These are phyloP conservation scores for Pempheris klunzingeri DNA, from an alignment of 2,797 vertebrate species.

Conservation along the genomic window DNA sequence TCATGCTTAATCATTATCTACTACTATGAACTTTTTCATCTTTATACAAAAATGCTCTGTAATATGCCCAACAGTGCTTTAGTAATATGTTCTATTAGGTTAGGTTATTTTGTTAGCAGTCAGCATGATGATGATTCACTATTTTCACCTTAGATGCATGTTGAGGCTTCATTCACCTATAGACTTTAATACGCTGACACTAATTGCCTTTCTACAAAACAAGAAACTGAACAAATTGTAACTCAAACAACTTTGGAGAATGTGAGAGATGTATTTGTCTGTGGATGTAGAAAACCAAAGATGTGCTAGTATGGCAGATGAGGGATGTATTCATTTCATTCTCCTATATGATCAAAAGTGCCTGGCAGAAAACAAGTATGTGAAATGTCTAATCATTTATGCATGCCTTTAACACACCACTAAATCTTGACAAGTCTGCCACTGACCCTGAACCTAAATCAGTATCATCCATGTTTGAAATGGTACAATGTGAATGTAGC, in stretches of 20 bases:
- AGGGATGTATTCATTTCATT: neutral
- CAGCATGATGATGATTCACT: neutral
- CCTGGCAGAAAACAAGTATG: neutral
- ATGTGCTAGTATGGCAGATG: neutral
- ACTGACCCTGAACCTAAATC: conserved; percentile 54
- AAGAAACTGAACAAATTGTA: neutral
- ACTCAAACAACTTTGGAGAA: neutral
- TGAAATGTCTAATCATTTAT: conserved; percentile 5
- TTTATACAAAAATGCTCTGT: neutral
- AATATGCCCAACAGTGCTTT: neutral
- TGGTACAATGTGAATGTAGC: conserved; percentile 51
- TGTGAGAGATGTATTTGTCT: neutral
- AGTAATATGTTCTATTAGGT: neutral
- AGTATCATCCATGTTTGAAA: conserved; percentile 48
- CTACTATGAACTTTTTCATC: neutral
- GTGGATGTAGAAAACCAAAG: neutral
- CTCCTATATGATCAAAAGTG: neutral
- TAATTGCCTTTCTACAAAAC: neutral
- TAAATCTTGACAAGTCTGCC: conserved; percentile 39
- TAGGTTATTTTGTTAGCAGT: neutral
- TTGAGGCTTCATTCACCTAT: neutral
- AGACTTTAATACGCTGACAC: neutral
- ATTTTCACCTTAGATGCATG: neutral
- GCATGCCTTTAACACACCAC: conserved; percentile 5
- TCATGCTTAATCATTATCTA: neutral